A percentile compares a stretch with the other conserved stretches of the same genome.
Conservation (phyloP, 2,113 vertebrate genomes). For the Rhinolophus ferrumequinum region DNA sequence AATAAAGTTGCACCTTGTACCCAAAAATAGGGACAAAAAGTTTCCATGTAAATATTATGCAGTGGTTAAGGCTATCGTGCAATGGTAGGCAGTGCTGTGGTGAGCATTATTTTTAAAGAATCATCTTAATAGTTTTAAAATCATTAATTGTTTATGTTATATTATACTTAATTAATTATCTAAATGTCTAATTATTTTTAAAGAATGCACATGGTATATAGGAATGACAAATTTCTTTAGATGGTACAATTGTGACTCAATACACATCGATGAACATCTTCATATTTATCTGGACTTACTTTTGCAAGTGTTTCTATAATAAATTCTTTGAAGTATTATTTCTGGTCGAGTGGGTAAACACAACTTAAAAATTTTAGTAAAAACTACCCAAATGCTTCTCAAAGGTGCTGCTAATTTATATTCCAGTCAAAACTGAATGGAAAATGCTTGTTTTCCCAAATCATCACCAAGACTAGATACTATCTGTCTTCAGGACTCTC, state of each 20-base stretch:
- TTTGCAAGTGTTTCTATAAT: neutral
- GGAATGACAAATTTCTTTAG: neutral
- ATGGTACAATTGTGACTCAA: neutral
- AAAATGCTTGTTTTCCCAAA: neutral
- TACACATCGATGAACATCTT: neutral
- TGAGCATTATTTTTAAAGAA: neutral
- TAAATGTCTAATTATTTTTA: neutral
- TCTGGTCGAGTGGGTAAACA: neutral
- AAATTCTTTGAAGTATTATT: slow-evolving; percentile 44
- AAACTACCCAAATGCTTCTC: neutral
- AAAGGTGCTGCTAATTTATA: neutral
- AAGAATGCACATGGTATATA: neutral
- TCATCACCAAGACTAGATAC: neutral
- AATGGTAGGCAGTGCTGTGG: neutral
- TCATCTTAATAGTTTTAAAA: neutral
- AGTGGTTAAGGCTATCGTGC: neutral
- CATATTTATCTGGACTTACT: neutral
- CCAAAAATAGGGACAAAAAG: neutral
- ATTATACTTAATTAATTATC: neutral
- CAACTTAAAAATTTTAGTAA: neutral
- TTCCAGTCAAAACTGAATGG: neutral
- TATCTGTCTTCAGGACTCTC: neutral
- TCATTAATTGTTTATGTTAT: neutral
- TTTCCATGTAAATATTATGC: neutral
- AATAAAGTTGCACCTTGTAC: neutral